Evolutionary conservation across 2,113 vertebrate species (phyloP), one percentile per base, ranked within the genome.

Genomic region (Otolemur garnettii): DNA sequence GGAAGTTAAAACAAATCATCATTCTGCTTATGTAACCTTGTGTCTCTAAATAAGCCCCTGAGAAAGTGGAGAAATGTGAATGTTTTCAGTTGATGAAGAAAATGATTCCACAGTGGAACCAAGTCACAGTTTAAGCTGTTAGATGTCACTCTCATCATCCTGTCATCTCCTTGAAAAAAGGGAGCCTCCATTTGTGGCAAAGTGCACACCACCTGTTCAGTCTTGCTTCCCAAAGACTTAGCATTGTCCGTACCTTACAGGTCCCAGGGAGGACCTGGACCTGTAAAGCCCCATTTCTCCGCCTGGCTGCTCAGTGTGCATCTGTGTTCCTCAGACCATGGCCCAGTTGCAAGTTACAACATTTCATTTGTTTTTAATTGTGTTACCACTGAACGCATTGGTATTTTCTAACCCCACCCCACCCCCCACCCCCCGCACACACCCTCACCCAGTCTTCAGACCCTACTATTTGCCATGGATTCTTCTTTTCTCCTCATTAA

Each of bases 291-390:
- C 35, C 5, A 0, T 13, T 28, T 79, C 53, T n/a, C 21, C 26
- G 75, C 11, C 30, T 35, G 66, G 13, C 30, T 19, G n/a, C n/a
- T 92, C 79, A 14, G 4, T 15, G 0, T 38, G 18, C 13, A 42
- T 10, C 42, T 60, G 55, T 38, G 66, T 66, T 91, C 75, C 66
- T 60, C 24, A 22, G 28, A 18, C 5, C 4, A 2, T 50, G 19
- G 24, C 55, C 55, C 35, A n/a, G 2, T 45, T 42, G 45, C 33
- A 88, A 72, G n/a, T n/a, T 45, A 22, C 33, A 79, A 17, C 75
- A 38, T 77, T 85, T 71, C 78, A 79, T 45, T 68, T 75, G 12
- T 42, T 92, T 78, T 71, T 64, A 64, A 62, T 75, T 84, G 7
- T 68, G 79, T 86, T 72, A 78, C 45, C 45, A 18, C 22, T 62